Percentiles rank a stretch among this genome's conserved stretches.
phyloP scores from a whole-genome alignment of 1,140 invertebrate genomes.

The Thaumatotibia leucotreta region DNA sequence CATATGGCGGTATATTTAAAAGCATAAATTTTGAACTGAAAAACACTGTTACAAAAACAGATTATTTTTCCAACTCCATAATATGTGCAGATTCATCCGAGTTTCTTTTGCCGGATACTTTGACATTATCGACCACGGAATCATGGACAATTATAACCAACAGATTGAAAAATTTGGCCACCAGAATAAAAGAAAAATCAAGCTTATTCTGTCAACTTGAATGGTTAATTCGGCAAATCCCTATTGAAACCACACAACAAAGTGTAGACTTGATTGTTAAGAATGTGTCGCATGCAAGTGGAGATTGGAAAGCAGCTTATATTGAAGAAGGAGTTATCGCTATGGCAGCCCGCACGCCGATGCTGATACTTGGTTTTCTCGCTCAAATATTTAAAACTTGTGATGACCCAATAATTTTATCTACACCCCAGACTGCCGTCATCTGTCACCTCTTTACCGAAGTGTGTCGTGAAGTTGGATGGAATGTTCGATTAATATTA shows the following conservation, averaged over 20 bases:
- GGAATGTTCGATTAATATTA: not conserved
- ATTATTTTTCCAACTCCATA: not conserved
- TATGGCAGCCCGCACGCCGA: not conserved
- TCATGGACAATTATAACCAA: not conserved
- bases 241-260: not conserved
- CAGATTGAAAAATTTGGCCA: not conserved
- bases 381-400: conserved; percentile 8
- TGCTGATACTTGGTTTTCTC: not conserved
- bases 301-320: not conserved
- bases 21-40: not conserved
- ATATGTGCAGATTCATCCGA: not conserved
- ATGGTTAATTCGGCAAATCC: not conserved
- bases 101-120: not conserved
- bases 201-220: not conserved
- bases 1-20: not conserved
- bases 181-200: not conserved
- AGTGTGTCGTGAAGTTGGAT: not conserved
- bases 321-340: not conserved
- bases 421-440: not conserved
- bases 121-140: not conserved
- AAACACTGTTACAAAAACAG: not conserved
- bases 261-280: not conserved
- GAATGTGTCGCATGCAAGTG: not conserved
- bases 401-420: not conserved
- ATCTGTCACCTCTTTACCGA: not conserved